A percentile compares a stretch with the other conserved stretches of the same genome.
Conservation (phyloP, 2,888 invertebrate species). For the Pollenia angustigena region DNA sequence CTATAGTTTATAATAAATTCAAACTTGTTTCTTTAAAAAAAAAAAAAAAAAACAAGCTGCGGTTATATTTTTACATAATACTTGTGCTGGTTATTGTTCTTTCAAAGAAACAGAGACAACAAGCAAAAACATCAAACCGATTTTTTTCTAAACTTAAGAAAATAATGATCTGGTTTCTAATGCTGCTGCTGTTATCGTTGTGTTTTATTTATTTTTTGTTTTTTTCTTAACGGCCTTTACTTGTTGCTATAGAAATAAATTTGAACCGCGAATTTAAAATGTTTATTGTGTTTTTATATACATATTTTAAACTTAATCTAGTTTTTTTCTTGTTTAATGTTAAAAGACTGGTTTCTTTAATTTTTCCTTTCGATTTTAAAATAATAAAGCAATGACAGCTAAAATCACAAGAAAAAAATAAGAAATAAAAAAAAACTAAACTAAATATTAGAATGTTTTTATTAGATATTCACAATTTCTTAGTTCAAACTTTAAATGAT, state of each 20-base stretch:
- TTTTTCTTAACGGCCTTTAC: constrained; percentile 68
- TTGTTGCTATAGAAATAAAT: constrained; percentile 60
- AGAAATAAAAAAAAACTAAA: constrained; percentile 10
- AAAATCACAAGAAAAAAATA: constrained; percentile 17
- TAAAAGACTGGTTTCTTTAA: constrained; percentile 70
- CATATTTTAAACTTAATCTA: constrained; percentile 46
- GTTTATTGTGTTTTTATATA: constrained; percentile 47
- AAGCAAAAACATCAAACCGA: constrained; percentile 43
- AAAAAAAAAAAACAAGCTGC: constrained; percentile 24
- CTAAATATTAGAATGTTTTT: constrained; percentile 56
- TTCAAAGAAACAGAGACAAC: constrained; percentile 3
- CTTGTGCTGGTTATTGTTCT: constrained; percentile 60
- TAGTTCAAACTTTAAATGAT: neutral
- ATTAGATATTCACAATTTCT: constrained; percentile 15
- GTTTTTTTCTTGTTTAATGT: constrained; percentile 49
- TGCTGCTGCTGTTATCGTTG: constrained; percentile 26
- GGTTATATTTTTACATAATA: constrained; percentile 60
- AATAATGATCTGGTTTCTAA: constrained; percentile 60
- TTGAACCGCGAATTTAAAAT: constrained; percentile 47
- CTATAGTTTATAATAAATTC: constrained; percentile 7
- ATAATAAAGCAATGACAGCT: constrained; percentile 41
- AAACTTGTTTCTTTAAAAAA: constrained; percentile 47
- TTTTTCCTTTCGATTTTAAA: constrained; percentile 68
- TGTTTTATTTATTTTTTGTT: constrained; percentile 17
- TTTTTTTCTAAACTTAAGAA: constrained; percentile 47